Percentiles rank a stretch among this genome's conserved stretches.
Conservation (phyloP, 1,140 invertebrate species). For the Megalonaias nervosa region DNA sequence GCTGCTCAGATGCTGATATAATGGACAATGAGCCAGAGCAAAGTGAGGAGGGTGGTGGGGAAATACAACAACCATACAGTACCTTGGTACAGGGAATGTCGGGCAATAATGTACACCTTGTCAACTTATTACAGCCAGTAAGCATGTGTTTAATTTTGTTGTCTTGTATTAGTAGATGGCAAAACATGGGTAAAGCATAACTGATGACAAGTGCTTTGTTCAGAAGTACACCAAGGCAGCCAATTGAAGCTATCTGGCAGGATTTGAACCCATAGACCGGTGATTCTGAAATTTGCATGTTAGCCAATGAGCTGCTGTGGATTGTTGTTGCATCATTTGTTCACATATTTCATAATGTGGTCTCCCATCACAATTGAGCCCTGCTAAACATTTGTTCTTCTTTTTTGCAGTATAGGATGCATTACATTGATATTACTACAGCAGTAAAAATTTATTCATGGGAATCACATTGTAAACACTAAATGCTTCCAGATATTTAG, state of each 20-base stretch:
- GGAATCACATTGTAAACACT: no score
- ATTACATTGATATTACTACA: background rate
- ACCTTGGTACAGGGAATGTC: slow-evolving; percentile 20
- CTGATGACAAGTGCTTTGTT: no score
- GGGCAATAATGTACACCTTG: slow-evolving; percentile 53
- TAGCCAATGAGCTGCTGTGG: no score
- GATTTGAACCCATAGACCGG: no score
- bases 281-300: no score
- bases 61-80: background rate
- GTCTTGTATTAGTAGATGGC: background rate
- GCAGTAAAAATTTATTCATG: background rate
- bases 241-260: no score
- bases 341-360: no score
- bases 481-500: no score
- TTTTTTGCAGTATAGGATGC: background rate
- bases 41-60: slow-evolving; percentile 20
- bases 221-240: no score
- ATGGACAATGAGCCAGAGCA: slow-evolving; percentile 35
- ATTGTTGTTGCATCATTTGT: no score
- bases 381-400: background rate
- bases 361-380: background rate
- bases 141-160: slow-evolving; percentile 26
- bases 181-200: no score
- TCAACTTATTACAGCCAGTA: slow-evolving; percentile 64
- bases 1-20: slow-evolving; percentile 52